Percentiles rank a stretch among this genome's conserved stretches.
Evolutionary conservation across 2,888 invertebrate species (phyloP).

Genomic region (Willowsia nigromaculata): DNA sequence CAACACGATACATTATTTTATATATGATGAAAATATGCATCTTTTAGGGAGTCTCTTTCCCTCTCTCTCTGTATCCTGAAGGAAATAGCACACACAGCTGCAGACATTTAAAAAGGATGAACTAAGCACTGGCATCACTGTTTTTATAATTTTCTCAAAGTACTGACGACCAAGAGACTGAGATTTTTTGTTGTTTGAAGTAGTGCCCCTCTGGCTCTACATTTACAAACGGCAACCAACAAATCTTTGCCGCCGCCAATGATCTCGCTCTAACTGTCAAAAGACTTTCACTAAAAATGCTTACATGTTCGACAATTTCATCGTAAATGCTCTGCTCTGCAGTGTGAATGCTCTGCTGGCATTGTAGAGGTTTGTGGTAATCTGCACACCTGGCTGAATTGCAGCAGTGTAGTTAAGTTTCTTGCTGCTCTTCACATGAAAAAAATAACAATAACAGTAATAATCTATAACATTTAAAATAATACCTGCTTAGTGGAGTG

Average conservation of each 20-base stretch:
- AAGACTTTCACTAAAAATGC: slow-evolving; percentile 74
- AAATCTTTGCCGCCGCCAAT: neutral
- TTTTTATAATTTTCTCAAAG: neutral
- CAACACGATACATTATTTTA: neutral
- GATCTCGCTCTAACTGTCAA: neutral
- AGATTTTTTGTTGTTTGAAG: neutral
- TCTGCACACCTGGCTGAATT: slow-evolving; percentile 55
- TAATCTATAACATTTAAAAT: slow-evolving; percentile 14
- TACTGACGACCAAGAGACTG: neutral
- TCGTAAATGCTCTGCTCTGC: neutral
- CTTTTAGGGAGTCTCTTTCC: neutral
- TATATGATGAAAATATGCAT: neutral
- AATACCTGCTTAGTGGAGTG: neutral
- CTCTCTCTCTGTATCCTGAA: slow-evolving; percentile 25
- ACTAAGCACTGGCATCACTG: neutral
- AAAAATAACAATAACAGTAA: slow-evolving; percentile 14
- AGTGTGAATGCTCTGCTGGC: neutral
- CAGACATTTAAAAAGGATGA: slow-evolving; percentile 52
- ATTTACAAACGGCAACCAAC: neutral
- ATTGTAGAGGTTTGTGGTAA: neutral
- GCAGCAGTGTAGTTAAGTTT: neutral
- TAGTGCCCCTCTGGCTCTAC: neutral
- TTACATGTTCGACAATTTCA: neutral
- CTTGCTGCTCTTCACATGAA: neutral
- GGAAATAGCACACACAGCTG: slow-evolving; percentile 68